Evolutionary conservation across 2,113 vertebrate species (phyloP).

Genomic region (Brachyhypopomus gauderio): DNA sequence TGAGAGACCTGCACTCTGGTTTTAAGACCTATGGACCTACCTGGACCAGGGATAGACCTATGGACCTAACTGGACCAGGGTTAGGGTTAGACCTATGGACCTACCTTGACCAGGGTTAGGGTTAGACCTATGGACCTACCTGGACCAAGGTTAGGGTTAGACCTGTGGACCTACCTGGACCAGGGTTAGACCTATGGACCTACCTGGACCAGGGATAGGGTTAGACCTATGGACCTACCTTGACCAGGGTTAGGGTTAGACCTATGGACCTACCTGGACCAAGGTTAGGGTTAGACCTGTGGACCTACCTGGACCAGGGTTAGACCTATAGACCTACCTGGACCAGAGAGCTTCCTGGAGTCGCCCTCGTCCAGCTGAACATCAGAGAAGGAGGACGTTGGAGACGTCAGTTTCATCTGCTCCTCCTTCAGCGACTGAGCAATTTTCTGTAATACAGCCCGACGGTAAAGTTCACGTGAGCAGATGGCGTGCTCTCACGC

Average conservation of each 20-base stretch:
- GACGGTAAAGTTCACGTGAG: not conserved
- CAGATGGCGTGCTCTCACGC: too few species aligned
- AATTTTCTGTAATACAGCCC: constrained; percentile 80
- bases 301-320: too few species aligned
- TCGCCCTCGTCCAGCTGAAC: constrained; percentile 84
- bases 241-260: too few species aligned
- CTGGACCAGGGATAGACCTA: constrained; percentile 65
- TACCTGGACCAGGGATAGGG: constrained; percentile 74
- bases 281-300: too few species aligned
- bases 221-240: too few species aligned
- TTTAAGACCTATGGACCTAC: constrained; percentile 63
- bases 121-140: too few species aligned
- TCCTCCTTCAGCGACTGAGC: constrained; percentile 97
- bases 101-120: too few species aligned
- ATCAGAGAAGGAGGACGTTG: constrained; percentile 84
- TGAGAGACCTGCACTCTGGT: too few species aligned
- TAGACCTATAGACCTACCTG: constrained; percentile 69
- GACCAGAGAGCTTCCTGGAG: constrained; percentile 63
- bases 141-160: too few species aligned
- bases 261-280: too few species aligned
- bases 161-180: too few species aligned
- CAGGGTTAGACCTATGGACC: not conserved
- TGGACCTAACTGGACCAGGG: constrained; percentile 54
- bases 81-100: too few species aligned
- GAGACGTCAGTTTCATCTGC: constrained; percentile 79